Evolutionary conservation across 2,888 invertebrate species (phyloP), one percentile per base, ranked within the genome.

Genomic region (Anarsia innoxiella): DNA sequence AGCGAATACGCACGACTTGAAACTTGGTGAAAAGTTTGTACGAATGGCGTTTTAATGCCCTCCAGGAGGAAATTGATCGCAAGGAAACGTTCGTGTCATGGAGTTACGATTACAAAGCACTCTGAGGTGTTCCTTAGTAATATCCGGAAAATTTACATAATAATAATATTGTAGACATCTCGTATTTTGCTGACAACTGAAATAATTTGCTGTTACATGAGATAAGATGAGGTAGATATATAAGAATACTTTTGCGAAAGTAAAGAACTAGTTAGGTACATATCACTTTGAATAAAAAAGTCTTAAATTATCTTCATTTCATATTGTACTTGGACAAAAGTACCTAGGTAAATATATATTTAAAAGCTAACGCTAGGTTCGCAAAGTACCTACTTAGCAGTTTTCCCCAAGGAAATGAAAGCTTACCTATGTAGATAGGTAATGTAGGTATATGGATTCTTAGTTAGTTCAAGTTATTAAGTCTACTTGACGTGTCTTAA

Each of bases 11-110:
- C 59, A 72, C 55, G 46, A 56, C 49, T 64, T 53, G 49, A 51
- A 61, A 63, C 56, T 68, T 54, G 35, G 41, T 33, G 47, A 49
- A 57, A 66, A 72, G 57, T 72, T 70, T 60, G 44, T 51, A 49
- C 56, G 56, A 65, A 71, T 58, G 63, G 60, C 55, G 54, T 59
- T 70, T 66, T 68, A 72, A 67, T 68, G 60, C 58, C 54, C 44
- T 44, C 56, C 60, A 53, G 49, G 44, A 46, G 52, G 58, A 60
- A 66, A 70, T 62, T 67, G 60, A 69, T 64, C 56, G 61, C 58
- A n/a, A 9, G n/a, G 8, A 44, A 59, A 50, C 44, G 45, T 43
- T 42, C 48, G 46, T 49, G 46, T 44, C 41, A 25, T 31, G 11
- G 26, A 16, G 16, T 10, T 31, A n/a, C 37, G 31, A 31, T 31